Base-by-base conservation (phyloP, 2,113 vertebrate genomes). In the Paracanthobrama guichenoti region DNA sequence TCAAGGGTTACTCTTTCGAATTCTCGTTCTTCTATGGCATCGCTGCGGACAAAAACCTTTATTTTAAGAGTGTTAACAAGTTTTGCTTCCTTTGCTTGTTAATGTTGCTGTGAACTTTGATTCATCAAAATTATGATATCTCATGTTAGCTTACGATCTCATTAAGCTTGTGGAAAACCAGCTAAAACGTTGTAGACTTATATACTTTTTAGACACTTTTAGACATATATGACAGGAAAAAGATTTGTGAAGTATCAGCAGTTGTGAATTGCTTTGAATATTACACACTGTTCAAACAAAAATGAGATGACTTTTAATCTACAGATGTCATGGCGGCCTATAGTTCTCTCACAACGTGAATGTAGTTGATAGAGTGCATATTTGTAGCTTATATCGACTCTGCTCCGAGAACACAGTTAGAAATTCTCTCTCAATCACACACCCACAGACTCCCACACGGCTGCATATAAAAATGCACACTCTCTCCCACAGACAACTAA, bases 401-500 rank as follows among this genome's bases (percentile, higher is more conserved):
- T 77, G 53, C 74, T 57, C 74, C 59, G 53, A 39, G 46, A 59
- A 79, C 79, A 82, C 73, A 62, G 71, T 75, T n/a, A 78, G 77
- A 86, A 75, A 80, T 62, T 81, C 78, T 67, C 73, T 39, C 87
- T 87, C 79, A 87, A 87, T 93, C 90, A 92, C 91, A 92, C 91
- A 91, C 93, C 92, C 91, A 92, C 93, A 90, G 79, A 89, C 89
- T 90, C 88, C 92, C 88, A 90, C 91, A 88, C 87, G 81, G 67
- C 82, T 57, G 42, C 13, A 50, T 24, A 72, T 72, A 59, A 60
- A 50, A 31, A 76, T 73, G 28, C 75, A 7, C 62, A 71, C 77
- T 60, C 59, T 57, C 81, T 59, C 72, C 87, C 82, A 85, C 82
- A 89, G 89, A 87, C 88, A 90, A 84, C 87, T 87, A 88, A 62